Evolutionary conservation across 2,888 invertebrate species (phyloP).

Genomic region (Leistus spinibarbis): DNA sequence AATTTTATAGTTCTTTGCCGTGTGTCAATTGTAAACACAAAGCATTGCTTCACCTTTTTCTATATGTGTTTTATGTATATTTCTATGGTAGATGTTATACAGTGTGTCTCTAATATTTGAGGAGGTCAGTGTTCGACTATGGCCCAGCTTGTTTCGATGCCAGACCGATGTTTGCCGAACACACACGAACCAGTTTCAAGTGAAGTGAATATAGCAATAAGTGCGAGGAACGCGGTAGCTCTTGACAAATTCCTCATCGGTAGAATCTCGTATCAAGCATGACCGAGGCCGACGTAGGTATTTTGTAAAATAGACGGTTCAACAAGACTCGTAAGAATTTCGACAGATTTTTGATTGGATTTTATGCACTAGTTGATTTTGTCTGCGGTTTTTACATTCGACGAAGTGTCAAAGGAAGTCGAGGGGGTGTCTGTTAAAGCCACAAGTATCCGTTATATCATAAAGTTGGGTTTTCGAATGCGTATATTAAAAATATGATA

Average conservation of each 20-base stretch:
- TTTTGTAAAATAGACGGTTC: not conserved
- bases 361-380: not conserved
- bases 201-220: not conserved
- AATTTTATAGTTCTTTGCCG: not conserved
- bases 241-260: not conserved
- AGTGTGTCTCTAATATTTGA: not conserved
- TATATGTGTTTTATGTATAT: not conserved
- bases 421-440: too few species aligned
- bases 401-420: too few species aligned
- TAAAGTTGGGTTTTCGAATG: too few species aligned
- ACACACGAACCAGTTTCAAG: not conserved
- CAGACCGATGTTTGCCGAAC: not conserved
- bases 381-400: not conserved
- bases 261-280: not conserved
- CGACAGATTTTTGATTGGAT: not conserved
- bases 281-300: not conserved
- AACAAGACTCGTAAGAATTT: not conserved
- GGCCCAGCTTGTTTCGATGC: not conserved
- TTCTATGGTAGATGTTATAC: not conserved
- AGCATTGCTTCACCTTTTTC: not conserved
- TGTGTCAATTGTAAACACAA: not conserved
- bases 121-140: constrained; percentile 23
- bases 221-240: not conserved
- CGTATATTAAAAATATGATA: too few species aligned
- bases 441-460: too few species aligned